Conservation (phyloP, 2,113 vertebrate genomes). For the Loxodonta africana region DNA sequence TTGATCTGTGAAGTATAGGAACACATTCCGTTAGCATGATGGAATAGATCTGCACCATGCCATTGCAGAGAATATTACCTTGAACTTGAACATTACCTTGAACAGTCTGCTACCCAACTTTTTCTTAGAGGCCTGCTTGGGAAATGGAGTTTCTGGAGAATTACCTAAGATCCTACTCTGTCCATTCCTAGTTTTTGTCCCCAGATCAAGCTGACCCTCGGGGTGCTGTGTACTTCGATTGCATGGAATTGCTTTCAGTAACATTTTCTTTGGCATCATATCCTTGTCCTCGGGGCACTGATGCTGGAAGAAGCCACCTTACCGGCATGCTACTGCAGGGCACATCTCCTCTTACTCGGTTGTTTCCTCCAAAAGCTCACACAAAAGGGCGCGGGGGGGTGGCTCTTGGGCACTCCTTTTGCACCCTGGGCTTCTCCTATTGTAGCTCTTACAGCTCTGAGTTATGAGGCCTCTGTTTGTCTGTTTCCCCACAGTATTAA, state of each 20-base stretch:
- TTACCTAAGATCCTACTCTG: not conserved
- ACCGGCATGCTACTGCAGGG: accelerated
- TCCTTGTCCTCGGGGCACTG: not conserved
- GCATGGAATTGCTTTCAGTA: not conserved
- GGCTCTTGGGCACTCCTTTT: not conserved
- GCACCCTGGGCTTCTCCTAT: accelerated
- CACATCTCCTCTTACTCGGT: too few species aligned
- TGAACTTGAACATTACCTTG: not conserved
- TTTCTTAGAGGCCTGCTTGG: not conserved
- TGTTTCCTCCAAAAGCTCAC: not conserved
- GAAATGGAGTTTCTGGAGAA: not conserved
- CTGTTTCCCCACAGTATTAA: not conserved
- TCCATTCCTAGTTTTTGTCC: not conserved
- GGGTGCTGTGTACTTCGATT: not conserved
- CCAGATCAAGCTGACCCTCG: not conserved
- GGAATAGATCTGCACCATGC: not conserved
- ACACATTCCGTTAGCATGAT: too few species aligned
- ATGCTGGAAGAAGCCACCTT: not conserved
- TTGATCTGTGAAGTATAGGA: not conserved
- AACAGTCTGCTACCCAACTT: not conserved
- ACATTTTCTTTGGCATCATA: not conserved
- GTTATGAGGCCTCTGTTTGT: not conserved
- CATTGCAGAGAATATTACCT: not conserved
- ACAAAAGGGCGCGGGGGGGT: not conserved
- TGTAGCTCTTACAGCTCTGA: not conserved